Evolutionary conservation across 2,888 invertebrate species (phyloP).

Genomic region (Onthophagus sagittarius): DNA sequence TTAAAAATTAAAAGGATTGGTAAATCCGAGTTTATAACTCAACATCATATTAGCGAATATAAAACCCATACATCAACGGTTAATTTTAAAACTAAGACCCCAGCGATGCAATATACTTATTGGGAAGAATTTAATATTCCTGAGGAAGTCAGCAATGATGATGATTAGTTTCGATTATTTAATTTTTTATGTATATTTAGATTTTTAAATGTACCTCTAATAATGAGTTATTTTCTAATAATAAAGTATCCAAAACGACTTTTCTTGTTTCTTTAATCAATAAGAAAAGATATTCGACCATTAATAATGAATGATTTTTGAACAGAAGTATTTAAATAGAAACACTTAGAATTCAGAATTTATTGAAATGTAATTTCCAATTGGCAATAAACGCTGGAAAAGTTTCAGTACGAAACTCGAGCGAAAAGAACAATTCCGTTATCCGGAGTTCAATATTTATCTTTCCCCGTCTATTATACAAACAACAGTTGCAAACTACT

Average conservation of each 20-base stretch:
- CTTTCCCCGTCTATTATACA: not conserved
- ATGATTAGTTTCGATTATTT: not conserved
- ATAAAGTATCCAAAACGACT: no score
- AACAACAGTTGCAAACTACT: not conserved
- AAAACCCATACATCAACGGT: not conserved
- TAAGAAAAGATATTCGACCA: no score
- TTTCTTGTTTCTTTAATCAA: no score
- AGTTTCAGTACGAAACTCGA: not conserved
- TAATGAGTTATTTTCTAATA: no score
- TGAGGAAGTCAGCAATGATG: not conserved
- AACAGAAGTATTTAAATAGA: no score
- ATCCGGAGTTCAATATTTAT: not conserved
- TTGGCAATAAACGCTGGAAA: not conserved
- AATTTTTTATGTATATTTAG: not conserved
- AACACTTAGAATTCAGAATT: no score
- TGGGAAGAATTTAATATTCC: conserved; percentile 4
- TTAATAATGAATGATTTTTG: no score
- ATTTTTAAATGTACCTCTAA: no score
- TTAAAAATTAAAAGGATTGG: not conserved
- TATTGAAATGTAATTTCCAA: not conserved
- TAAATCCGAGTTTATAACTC: not conserved
- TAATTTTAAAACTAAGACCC: not conserved
- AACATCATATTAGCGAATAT: not conserved
- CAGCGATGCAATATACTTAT: conserved; percentile 1
- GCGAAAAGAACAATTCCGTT: not conserved